These are phyloP conservation scores for Alviniconcha marisindica DNA, from an alignment of 1,140 invertebrate genomes.

Conservation along the genomic window DNA sequence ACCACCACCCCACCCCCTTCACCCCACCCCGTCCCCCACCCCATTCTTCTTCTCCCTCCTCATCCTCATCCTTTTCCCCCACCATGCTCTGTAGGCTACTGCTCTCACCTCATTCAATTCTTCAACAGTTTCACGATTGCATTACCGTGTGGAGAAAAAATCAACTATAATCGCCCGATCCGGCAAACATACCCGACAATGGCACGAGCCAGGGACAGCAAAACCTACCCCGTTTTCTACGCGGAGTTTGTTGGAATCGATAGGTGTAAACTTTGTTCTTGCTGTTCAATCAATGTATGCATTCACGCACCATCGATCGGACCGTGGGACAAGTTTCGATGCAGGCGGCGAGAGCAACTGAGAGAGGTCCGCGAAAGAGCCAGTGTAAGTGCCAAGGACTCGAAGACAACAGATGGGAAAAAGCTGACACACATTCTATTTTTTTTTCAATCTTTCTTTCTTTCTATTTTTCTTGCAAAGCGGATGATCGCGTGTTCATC, in stretches of 20 bases:
- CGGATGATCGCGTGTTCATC: no score
- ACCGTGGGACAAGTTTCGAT: neutral
- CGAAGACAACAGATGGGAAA: no score
- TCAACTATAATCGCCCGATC: conserved; percentile 11
- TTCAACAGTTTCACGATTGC: neutral
- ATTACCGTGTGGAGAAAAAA: neutral
- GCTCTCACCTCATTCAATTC: no score
- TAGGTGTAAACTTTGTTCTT: conserved; percentile 27
- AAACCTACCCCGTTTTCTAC: conserved; percentile 27
- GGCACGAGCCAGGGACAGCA: neutral
- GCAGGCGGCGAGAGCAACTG: neutral
- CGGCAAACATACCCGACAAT: conserved; percentile 25
- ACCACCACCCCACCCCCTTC: neutral
- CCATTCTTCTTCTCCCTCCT: neutral
- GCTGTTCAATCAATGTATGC: conserved; percentile 23
- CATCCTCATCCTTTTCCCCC: neutral
- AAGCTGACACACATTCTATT: no score
- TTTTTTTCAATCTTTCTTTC: no score
- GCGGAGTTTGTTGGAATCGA: conserved; percentile 10
- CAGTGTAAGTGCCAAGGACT: neutral
- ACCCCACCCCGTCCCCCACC: neutral
- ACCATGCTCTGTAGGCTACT: no score
- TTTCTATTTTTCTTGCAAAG: no score
- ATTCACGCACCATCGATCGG: conserved; percentile 9
- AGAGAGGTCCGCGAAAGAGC: neutral